These are phyloP conservation scores for Luffia ferchaultella DNA, from an alignment of 2,888 invertebrate genomes.

Conservation along the genomic window DNA sequence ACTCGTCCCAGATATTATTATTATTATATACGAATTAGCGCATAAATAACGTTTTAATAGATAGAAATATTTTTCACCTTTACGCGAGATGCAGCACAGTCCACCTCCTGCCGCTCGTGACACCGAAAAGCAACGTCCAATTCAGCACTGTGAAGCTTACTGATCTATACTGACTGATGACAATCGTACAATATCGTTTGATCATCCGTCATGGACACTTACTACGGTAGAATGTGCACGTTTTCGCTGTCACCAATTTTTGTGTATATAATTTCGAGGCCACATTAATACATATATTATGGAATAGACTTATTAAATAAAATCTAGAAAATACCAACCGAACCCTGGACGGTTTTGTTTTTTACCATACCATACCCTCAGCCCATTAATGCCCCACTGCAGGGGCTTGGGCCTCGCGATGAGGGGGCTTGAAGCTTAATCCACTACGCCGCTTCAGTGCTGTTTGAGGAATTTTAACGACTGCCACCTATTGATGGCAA, in stretches of 20 bases:
- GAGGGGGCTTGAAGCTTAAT: too few species aligned
- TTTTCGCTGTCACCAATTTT: background rate
- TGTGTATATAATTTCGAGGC: background rate
- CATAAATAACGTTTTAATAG: too few species aligned
- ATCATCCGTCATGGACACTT: background rate
- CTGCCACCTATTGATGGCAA: too few species aligned
- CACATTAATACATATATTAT: background rate
- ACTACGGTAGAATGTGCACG: background rate
- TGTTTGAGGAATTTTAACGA: too few species aligned
- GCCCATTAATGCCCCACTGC: background rate
- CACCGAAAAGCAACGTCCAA: background rate
- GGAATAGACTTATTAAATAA: background rate
- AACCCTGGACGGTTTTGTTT: background rate
- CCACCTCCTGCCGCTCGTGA: slow-evolving; percentile 4
- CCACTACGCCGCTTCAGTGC: too few species aligned
- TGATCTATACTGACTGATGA: background rate
- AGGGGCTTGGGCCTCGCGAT: too few species aligned
- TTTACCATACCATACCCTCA: too few species aligned
- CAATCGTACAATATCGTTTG: background rate
- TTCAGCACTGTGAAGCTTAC: background rate
- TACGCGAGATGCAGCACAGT: slow-evolving; percentile 8
- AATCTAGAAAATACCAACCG: background rate
- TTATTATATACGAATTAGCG: too few species aligned
- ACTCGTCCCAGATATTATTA: too few species aligned
- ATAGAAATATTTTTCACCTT: slow-evolving; percentile 1